Percentiles rank a stretch among this genome's conserved stretches.
These are phyloP conservation scores for Heterodera carotae DNA, from an alignment of 1,140 invertebrate genomes.

Conservation along the genomic window DNA sequence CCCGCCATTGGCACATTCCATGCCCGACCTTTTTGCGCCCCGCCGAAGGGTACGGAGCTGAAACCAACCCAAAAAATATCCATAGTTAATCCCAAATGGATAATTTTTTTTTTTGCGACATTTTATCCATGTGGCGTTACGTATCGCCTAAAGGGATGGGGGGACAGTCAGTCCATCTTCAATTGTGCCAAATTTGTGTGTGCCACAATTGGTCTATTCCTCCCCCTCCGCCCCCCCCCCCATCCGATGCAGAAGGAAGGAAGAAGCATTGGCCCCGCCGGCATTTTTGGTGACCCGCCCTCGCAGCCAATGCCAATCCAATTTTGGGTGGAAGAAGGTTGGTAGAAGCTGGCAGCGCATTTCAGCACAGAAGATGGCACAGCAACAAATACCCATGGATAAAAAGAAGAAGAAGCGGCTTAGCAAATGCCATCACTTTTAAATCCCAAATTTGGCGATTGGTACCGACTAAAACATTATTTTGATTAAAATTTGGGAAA, in stretches of 20 bases:
- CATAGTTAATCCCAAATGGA: not conserved
- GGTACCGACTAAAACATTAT: too few relatives aligned
- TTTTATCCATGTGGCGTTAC: not conserved
- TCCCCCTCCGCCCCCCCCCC: not conserved
- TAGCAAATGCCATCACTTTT: too few relatives aligned
- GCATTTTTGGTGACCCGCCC: not conserved
- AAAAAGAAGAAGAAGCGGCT: too few relatives aligned
- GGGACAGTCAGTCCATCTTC: not conserved
- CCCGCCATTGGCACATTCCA: too few relatives aligned
- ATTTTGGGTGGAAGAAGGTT: not conserved
- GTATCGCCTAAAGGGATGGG: too few relatives aligned
- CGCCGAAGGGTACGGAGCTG: too few relatives aligned
- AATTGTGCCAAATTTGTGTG: not conserved
- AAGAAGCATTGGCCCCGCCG: not conserved
- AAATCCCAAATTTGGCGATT: too few relatives aligned
- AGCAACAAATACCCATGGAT: not conserved
- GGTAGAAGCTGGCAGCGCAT: slow-evolving; percentile 1
- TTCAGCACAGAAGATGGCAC: not conserved
- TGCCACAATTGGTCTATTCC: not conserved
- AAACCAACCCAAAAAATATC: too few relatives aligned
- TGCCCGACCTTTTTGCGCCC: too few relatives aligned
- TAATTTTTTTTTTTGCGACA: not conserved
- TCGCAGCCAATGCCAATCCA: not conserved
- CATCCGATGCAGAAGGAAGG: too few relatives aligned
- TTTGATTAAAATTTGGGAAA: too few relatives aligned